These are phyloP conservation scores for Ichneumon xanthorius DNA, from an alignment of 2,888 invertebrate genomes.

Conservation along the genomic window DNA sequence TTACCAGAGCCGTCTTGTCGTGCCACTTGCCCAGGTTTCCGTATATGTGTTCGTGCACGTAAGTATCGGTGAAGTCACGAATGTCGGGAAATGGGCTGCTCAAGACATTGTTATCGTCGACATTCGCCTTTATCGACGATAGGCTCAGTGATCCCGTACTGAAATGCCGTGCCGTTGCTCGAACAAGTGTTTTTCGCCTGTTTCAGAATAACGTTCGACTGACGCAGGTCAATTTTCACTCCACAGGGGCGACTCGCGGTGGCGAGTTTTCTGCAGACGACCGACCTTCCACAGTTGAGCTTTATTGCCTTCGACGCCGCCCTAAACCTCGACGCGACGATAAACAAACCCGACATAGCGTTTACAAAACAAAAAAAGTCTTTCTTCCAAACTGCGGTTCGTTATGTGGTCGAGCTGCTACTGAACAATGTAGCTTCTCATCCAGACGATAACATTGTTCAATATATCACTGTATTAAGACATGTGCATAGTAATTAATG, in stretches of 20 bases:
- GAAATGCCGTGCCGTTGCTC: not conserved
- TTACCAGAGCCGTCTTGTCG: constrained; percentile 88
- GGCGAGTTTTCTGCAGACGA: not conserved
- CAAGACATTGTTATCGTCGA: constrained; percentile 68
- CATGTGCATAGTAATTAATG: too few species aligned
- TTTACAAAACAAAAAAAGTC: not conserved
- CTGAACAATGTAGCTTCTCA: not conserved
- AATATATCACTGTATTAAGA: too few species aligned
- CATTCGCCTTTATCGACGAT: constrained; percentile 22
- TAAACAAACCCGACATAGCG: constrained; percentile 22
- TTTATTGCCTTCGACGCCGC: not conserved
- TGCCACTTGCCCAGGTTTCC: constrained; percentile 88
- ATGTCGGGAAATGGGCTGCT: constrained; percentile 65
- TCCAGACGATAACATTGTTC: too few species aligned
- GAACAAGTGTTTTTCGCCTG: not conserved
- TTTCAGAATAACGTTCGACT: not conserved
- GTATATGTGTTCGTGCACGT: constrained; percentile 87
- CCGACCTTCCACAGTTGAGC: not conserved
- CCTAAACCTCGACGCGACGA: not conserved
- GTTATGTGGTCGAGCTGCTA: not conserved
- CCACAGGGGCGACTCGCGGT: not conserved
- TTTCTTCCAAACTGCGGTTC: not conserved
- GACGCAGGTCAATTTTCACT: not conserved
- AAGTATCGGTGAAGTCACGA: constrained; percentile 47
- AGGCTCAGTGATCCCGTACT: not conserved